Conservation (phyloP, 2,888 invertebrate genomes). For the Tortricodes alternella region DNA sequence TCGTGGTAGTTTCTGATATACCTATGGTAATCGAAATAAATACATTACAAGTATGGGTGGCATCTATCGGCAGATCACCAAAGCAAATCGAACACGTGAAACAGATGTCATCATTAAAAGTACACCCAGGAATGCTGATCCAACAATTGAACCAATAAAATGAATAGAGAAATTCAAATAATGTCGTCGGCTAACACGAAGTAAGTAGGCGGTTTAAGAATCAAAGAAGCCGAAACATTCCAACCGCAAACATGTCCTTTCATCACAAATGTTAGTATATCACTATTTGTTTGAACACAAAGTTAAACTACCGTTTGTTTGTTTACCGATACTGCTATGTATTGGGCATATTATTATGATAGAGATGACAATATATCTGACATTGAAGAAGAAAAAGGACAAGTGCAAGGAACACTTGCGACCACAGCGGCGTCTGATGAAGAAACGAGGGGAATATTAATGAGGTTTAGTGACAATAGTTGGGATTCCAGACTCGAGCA, state of each 20-base stretch:
- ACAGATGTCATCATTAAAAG: slow-evolving; percentile 33
- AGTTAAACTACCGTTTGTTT: slow-evolving; percentile 56
- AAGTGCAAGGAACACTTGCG: slow-evolving; percentile 64
- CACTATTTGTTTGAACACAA: slow-evolving; percentile 56
- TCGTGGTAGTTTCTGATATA: background rate
- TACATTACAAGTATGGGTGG: slow-evolving; percentile 26
- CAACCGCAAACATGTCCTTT: slow-evolving; percentile 54
- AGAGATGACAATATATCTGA: slow-evolving; percentile 48
- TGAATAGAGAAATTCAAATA: slow-evolving; percentile 54
- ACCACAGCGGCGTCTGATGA: slow-evolving; percentile 68
- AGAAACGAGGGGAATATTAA: slow-evolving; percentile 60
- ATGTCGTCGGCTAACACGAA: slow-evolving; percentile 47
- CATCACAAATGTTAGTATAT: slow-evolving; percentile 44
- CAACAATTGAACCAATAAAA: slow-evolving; percentile 63
- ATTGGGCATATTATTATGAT: slow-evolving; percentile 62
- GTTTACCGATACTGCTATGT: slow-evolving; percentile 52
- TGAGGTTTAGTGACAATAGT: slow-evolving; percentile 67
- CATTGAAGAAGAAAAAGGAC: slow-evolving; percentile 50
- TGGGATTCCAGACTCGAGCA: slow-evolving; percentile 69
- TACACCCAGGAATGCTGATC: slow-evolving; percentile 37
- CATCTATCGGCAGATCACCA: slow-evolving; percentile 32
- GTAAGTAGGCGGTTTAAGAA: slow-evolving; percentile 50
- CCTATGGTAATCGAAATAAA: background rate
- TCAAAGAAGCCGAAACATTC: slow-evolving; percentile 68
- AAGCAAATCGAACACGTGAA: slow-evolving; percentile 14